Conservation (phyloP, 2,113 vertebrate species). For the Buteo buteo region DNA sequence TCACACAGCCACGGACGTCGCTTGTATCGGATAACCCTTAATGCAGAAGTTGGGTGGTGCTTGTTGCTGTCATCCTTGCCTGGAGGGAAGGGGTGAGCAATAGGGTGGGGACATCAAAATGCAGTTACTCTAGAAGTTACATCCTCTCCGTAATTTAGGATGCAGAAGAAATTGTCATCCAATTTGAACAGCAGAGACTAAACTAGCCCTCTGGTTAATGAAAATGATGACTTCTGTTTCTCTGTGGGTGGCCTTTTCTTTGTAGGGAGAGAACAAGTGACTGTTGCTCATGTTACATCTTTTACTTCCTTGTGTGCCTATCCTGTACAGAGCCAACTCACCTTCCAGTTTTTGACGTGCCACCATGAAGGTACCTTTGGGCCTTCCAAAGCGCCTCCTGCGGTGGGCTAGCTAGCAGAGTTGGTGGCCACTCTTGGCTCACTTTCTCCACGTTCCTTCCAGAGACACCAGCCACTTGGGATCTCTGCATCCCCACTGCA, state of each 20-base stretch:
- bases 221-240: not conserved
- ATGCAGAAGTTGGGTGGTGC: not conserved
- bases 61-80: constrained; percentile 18
- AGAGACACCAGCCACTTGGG: not conserved
- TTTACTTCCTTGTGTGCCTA: not conserved
- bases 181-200: not conserved
- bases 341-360: not conserved
- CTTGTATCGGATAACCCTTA: not conserved
- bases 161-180: constrained; percentile 1
- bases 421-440: not conserved
- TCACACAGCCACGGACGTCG: not conserved
- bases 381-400: not conserved
- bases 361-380: not conserved
- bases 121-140: constrained; percentile 4
- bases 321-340: not conserved
- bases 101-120: constrained; percentile 27
- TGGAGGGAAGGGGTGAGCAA: constrained; percentile 27
- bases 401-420: not conserved
- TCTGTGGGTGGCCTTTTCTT: not conserved
- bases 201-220: not conserved
- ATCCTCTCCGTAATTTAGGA: constrained; percentile 13
- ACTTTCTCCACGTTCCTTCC: not conserved
- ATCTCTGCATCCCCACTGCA: not conserved
- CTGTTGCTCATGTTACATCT: not conserved
- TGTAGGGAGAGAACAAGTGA: not conserved